These are phyloP conservation scores for Temnothorax rugatulus DNA, from an alignment of 2,888 invertebrate genomes.

Conservation along the genomic window DNA sequence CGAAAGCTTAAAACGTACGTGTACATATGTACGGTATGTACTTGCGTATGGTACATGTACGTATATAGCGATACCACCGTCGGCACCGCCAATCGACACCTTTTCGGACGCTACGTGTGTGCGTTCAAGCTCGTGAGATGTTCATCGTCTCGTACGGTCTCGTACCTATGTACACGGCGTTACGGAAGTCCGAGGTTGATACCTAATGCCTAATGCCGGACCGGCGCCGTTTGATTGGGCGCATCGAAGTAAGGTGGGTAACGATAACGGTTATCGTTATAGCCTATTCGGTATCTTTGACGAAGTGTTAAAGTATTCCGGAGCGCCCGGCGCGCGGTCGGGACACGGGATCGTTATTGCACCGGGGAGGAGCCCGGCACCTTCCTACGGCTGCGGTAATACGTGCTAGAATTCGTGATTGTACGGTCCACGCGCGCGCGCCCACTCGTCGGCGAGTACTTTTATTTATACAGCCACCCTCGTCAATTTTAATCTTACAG, in stretches of 20 bases:
- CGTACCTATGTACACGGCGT: neutral
- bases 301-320: slow-evolving; percentile 72
- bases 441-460: neutral
- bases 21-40: neutral
- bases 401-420: slow-evolving; percentile 37
- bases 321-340: neutral
- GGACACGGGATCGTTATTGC: slow-evolving; percentile 69
- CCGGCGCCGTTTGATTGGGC: slow-evolving; percentile 76
- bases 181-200: slow-evolving; percentile 26
- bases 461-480: slow-evolving; percentile 29
- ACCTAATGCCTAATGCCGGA: slow-evolving; percentile 15
- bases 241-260: slow-evolving; percentile 74
- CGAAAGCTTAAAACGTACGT: slow-evolving; percentile 14
- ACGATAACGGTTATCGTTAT: slow-evolving; percentile 81
- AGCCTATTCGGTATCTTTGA: slow-evolving; percentile 73
- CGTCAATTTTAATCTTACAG: slow-evolving; percentile 31
- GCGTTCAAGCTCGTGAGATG: slow-evolving; percentile 7
- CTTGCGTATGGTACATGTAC: neutral
- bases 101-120: slow-evolving; percentile 24
- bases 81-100: slow-evolving; percentile 36
- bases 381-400: slow-evolving; percentile 35
- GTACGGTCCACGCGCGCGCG: slow-evolving; percentile 1
- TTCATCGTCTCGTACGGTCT: neutral
- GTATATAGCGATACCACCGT: neutral
- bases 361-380: slow-evolving; percentile 66